Conservation (phyloP, 2,797 vertebrate genomes). For the Pseudotriccus pelzelni region DNA sequence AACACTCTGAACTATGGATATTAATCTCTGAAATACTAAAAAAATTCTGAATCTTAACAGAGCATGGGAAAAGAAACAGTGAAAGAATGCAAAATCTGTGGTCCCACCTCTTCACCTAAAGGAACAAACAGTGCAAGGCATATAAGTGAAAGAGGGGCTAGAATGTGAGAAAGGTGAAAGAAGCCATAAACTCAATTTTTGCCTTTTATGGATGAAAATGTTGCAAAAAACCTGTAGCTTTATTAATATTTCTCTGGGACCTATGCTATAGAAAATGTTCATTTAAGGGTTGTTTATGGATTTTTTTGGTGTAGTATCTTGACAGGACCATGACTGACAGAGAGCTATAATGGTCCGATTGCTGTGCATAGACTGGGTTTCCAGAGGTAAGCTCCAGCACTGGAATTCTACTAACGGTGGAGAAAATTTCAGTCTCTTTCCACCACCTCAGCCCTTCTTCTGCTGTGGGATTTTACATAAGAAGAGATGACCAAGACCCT, state of each 20-base stretch:
- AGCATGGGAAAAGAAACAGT: not conserved
- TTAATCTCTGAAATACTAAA: not conserved
- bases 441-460: not conserved
- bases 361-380: fast-evolving
- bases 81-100: not conserved
- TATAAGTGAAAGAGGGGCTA: not conserved
- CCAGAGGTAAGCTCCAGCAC: not conserved
- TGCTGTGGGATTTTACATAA: not conserved
- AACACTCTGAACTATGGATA: not conserved
- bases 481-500: not conserved
- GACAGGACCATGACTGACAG: not conserved
- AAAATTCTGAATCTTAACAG: not conserved
- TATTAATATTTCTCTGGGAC: not conserved
- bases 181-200: not conserved
- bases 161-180: not conserved
- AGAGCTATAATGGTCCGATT: not conserved
- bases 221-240: not conserved
- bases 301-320: not conserved
- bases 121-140: fast-evolving
- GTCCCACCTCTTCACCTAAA: not conserved
- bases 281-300: not conserved
- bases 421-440: not conserved
- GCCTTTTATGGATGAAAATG: not conserved
- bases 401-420: not conserved
- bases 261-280: not conserved